Base-by-base conservation (phyloP, 2,888 invertebrate genomes). In the Amiota mariae region DNA sequence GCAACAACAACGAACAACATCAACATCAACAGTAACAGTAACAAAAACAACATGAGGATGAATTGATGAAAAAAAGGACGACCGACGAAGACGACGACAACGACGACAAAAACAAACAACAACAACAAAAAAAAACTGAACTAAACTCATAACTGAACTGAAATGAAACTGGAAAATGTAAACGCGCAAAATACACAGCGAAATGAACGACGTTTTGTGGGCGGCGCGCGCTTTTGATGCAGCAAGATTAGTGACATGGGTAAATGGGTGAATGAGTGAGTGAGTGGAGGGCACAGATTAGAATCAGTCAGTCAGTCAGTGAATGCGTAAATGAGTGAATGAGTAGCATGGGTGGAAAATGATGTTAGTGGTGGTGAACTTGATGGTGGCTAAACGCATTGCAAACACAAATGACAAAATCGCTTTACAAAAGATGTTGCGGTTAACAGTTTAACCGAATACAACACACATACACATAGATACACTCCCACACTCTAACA, bases 401-500 rank as follows among this genome's bases (percentile, higher is more conserved):
- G 36, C 36, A 51, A 4, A 54, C 54, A 54, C 57, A 57, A 8
- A 57, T 20, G 6, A 9, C 57, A 57, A 15, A 15, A 54, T 13
- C 57, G 57, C 57, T 57, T 51, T n/a, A 12, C 36, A 6, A 36
- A 51, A 9, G n/a, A 15, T 51, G 51, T 24, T 13, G 51, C 15
- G 20, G 20, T 67, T 67, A 67, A 67, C 67, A 67, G 67, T 67
- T 67, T 67, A 67, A 10, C 18, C 20, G 15, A 66, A 15, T 11
- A 70, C 59, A 75, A 70, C 51, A 66, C 70, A 70, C 64, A 63
- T 46, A 57, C 66, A 72, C 64, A 63, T 47, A 66, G 1, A 10
- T 57, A 54, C 56, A 63, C 56, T n/a, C n/a, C n/a, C n/a, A n/a
- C n/a, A n/a, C n/a, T n/a, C n/a, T n/a, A n/a, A n/a, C n/a, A n/a